Percentiles rank a stretch among this genome's conserved stretches.
Conservation (phyloP, 2,888 invertebrate species). For the Monochamus alternatus region DNA sequence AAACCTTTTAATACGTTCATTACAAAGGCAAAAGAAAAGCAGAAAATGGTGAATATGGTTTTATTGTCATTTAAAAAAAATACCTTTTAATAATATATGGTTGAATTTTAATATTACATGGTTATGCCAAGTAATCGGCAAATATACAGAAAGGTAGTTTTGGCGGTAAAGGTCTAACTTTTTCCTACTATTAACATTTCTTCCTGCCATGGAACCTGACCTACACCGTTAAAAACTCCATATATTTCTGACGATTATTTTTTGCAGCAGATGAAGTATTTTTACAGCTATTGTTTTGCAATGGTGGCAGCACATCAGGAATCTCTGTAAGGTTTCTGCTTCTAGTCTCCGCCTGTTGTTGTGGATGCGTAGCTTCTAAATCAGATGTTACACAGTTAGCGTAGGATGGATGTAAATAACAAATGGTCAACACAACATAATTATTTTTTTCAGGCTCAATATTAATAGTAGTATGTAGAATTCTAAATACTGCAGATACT, state of each 20-base stretch:
- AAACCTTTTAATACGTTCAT: constrained; percentile 6
- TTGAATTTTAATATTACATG: constrained; percentile 12
- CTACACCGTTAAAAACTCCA: not conserved
- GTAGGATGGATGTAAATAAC: not conserved
- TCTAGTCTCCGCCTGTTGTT: not conserved
- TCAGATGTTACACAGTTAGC: constrained; percentile 2
- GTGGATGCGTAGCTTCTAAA: constrained; percentile 4
- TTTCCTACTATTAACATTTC: constrained; percentile 6
- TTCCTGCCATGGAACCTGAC: not conserved
- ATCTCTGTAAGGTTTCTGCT: constrained; percentile 1
- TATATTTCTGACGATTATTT: constrained; percentile 1
- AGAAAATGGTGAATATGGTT: constrained; percentile 11
- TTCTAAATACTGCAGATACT: constrained; percentile 49
- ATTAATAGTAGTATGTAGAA: too few species aligned
- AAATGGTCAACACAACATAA: constrained; percentile 16
- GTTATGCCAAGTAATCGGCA: constrained; percentile 1
- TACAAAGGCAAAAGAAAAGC: constrained; percentile 13
- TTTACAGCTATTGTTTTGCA: constrained; percentile 4
- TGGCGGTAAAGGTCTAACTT: too few species aligned
- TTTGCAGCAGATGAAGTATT: constrained; percentile 10
- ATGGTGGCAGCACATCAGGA: constrained; percentile 5
- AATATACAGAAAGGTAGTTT: too few species aligned
- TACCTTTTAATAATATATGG: constrained; percentile 9
- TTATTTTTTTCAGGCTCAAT: constrained; percentile 34
- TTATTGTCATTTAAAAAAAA: constrained; percentile 10